phyloP scores from a whole-genome alignment of 2,113 vertebrate species.

The Cisticola juncidis region DNA sequence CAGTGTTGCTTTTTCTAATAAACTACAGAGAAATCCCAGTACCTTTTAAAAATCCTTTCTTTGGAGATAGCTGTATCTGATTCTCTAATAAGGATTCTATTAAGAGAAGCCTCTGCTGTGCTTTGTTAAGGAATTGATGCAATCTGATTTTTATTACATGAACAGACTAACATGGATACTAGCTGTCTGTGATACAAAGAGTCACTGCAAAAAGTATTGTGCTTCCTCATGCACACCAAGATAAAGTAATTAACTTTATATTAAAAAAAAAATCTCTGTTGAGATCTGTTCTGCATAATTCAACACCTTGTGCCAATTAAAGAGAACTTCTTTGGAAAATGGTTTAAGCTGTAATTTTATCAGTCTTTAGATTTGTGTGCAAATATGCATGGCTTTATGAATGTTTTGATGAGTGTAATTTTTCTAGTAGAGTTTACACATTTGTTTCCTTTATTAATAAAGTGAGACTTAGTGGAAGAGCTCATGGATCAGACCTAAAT shows the following conservation, averaged over 20 bases:
- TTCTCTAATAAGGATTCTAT: constrained; percentile 59
- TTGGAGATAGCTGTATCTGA: constrained; percentile 45
- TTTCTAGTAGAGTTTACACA: constrained; percentile 10
- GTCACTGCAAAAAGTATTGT: constrained; percentile 27
- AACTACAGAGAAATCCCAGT: constrained; percentile 36
- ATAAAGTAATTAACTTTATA: constrained; percentile 65
- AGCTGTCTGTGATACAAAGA: constrained; percentile 32
- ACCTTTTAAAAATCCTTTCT: constrained; percentile 40
- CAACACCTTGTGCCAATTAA: constrained; percentile 56
- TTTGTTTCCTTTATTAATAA: constrained; percentile 12
- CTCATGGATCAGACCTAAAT: not conserved
- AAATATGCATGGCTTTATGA: not conserved
- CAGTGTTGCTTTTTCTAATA: constrained; percentile 35
- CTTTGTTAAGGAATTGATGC: constrained; percentile 66
- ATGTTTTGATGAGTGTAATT: constrained; percentile 4
- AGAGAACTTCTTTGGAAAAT: constrained; percentile 17
- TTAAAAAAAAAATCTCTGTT: constrained; percentile 48
- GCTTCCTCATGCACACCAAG: constrained; percentile 39
- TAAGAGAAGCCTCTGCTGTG: constrained; percentile 39
- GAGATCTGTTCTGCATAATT: constrained; percentile 59
- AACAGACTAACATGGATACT: constrained; percentile 45
- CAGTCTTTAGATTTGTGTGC: not conserved
- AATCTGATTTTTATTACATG: constrained; percentile 68
- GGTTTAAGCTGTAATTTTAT: constrained; percentile 36
- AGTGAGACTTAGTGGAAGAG: not conserved